Evolutionary conservation across 2,888 invertebrate species (phyloP).

Genomic region (Agonopterix alstromeriana): DNA sequence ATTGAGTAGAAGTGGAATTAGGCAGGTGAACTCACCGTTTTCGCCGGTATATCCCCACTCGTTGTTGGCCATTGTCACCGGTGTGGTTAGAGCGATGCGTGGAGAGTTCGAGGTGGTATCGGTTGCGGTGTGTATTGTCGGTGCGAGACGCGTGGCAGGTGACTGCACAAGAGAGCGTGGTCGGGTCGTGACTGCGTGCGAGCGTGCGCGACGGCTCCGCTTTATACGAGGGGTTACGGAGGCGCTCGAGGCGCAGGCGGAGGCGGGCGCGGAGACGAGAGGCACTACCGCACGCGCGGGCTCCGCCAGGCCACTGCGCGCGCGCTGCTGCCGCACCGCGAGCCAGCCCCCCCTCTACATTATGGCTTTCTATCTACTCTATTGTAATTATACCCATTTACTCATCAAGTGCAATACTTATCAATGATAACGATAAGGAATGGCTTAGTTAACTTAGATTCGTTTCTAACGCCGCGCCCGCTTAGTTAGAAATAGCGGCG

Average conservation of each 20-base stretch:
- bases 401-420: constrained; percentile 24
- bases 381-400: constrained; percentile 49
- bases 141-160: constrained; percentile 43
- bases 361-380: constrained; percentile 53
- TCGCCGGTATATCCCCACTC: constrained; percentile 79
- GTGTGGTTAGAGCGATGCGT: not conserved
- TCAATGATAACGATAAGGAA: not conserved
- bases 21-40: constrained; percentile 70
- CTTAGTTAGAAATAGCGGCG: too few species aligned
- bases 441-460: not conserved
- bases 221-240: constrained; percentile 47
- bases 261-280: constrained; percentile 17
- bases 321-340: constrained; percentile 16
- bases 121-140: constrained; percentile 12
- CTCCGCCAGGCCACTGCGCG: constrained; percentile 40
- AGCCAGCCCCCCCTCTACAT: constrained; percentile 21
- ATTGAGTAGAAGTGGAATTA: constrained; percentile 12
- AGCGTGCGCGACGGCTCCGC: constrained; percentile 49
- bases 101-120: constrained; percentile 9
- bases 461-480: not conserved
- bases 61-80: constrained; percentile 56
- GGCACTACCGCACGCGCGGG: constrained; percentile 30
- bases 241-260: constrained; percentile 27
- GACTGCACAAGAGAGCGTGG: constrained; percentile 54
- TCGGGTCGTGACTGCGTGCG: constrained; percentile 63